Percentiles rank a stretch among this genome's conserved stretches.
phyloP scores from a whole-genome alignment of 2,888 invertebrate species.

The Lordiphosa fenestrarum region DNA sequence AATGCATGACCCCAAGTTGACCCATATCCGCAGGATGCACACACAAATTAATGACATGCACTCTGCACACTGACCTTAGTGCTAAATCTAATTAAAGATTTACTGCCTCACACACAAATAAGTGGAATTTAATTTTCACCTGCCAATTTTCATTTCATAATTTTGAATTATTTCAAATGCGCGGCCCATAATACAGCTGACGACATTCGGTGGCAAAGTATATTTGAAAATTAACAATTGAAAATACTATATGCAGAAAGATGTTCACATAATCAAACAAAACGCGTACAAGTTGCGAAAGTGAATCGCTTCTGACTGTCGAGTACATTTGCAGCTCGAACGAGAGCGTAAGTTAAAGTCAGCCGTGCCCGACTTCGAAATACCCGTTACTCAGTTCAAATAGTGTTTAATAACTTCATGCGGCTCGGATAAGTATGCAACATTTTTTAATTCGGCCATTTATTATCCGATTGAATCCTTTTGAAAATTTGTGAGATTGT shows the following conservation, averaged over 20 bases:
- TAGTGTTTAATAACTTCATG: no score
- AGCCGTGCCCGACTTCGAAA: no score
- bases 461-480: no score
- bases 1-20: conserved; percentile 32
- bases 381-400: no score
- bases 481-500: no score
- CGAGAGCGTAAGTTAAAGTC: no score
- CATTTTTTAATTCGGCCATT: no score
- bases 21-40: conserved; percentile 48
- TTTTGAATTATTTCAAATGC: conserved; percentile 27
- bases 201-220: conserved; percentile 9
- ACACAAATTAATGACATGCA: conserved; percentile 27
- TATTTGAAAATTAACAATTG: conserved; percentile 6
- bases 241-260: conserved; percentile 6
- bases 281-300: not conserved
- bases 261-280: conserved; percentile 5
- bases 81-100: conserved; percentile 49
- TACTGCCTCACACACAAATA: not conserved
- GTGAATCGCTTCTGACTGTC: not conserved
- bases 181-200: conserved; percentile 3
- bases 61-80: conserved; percentile 61
- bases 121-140: no score
- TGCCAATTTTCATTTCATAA: conserved; percentile 12
- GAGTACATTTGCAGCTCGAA: not conserved
- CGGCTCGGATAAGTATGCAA: no score